These are phyloP conservation scores for Leptogaster cylindrica DNA, from an alignment of 2,888 invertebrate species.

Conservation along the genomic window DNA sequence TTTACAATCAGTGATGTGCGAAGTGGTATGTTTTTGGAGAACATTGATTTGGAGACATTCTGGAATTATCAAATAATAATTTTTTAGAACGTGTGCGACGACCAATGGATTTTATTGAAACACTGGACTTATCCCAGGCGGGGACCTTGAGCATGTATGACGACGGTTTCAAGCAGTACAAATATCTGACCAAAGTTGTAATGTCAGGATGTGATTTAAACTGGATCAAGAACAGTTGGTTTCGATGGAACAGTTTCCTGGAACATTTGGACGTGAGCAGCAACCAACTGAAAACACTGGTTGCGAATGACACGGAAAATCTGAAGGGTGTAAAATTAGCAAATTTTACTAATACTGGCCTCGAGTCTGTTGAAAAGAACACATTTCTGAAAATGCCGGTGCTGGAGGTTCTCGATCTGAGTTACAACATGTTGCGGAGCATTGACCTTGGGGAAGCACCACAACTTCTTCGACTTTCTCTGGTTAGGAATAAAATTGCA, in stretches of 20 bases:
- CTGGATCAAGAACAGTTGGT: slow-evolving; percentile 50
- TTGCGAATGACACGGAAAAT: slow-evolving; percentile 49
- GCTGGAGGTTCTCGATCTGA: slow-evolving; percentile 53
- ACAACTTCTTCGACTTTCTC: slow-evolving; percentile 50
- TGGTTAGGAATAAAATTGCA: slow-evolving; percentile 52
- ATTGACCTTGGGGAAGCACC: slow-evolving; percentile 51
- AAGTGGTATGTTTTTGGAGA: no score
- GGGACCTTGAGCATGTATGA: slow-evolving; percentile 50
- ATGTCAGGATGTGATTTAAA: slow-evolving; percentile 53
- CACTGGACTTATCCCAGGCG: slow-evolving; percentile 54
- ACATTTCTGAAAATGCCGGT: slow-evolving; percentile 50
- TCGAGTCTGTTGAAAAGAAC: slow-evolving; percentile 50
- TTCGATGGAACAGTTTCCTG: slow-evolving; percentile 49
- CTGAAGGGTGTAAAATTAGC: slow-evolving; percentile 52
- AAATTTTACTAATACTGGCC: slow-evolving; percentile 55
- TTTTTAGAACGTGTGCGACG: slow-evolving; percentile 45
- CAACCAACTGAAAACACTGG: slow-evolving; percentile 52
- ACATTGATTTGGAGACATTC: background rate
- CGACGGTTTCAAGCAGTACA: slow-evolving; percentile 53
- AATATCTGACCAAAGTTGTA: slow-evolving; percentile 53
- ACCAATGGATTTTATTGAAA: slow-evolving; percentile 45
- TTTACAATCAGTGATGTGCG: slow-evolving; percentile 48
- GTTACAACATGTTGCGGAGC: slow-evolving; percentile 53
- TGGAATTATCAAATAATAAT: background rate
- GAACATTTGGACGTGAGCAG: slow-evolving; percentile 55